These are phyloP conservation scores for Trichogramma evanescens DNA, from an alignment of 2,888 invertebrate species.

Conservation along the genomic window DNA sequence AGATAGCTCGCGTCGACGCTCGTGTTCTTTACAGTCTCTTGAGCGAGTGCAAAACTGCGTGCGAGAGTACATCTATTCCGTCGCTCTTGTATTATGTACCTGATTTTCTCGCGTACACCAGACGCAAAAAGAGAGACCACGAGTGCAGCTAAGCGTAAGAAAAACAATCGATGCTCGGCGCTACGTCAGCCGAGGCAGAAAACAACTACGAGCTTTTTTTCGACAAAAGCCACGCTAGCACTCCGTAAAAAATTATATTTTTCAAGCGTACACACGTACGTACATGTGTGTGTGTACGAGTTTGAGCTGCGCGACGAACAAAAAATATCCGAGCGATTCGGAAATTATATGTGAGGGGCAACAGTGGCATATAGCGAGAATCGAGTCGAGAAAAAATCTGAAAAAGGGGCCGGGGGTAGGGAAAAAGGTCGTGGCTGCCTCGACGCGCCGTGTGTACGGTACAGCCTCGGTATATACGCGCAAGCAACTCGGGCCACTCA, in stretches of 20 bases:
- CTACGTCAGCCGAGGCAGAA: too few relatives aligned
- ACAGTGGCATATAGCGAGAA: constrained; percentile 6
- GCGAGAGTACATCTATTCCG: too few relatives aligned
- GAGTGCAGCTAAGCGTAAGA: too few relatives aligned
- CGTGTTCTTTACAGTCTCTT: not conserved
- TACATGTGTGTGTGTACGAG: too few relatives aligned
- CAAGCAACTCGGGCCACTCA: constrained; percentile 32
- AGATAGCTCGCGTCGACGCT: constrained; percentile 11
- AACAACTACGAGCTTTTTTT: too few relatives aligned
- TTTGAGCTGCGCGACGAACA: too few relatives aligned
- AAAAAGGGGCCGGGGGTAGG: constrained; percentile 4
- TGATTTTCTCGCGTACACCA: not conserved
- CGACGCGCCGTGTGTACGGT: constrained; percentile 27
- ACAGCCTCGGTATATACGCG: not conserved
- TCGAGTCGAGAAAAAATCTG: constrained; percentile 4
- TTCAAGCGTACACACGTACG: too few relatives aligned
- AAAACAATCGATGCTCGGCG: too few relatives aligned
- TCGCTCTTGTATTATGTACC: not conserved
- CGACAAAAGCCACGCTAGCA: too few relatives aligned
- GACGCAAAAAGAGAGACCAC: not conserved
- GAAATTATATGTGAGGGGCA: not conserved
- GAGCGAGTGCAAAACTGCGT: too few relatives aligned
- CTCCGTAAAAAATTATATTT: too few relatives aligned
- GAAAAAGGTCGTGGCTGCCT: constrained; percentile 9
- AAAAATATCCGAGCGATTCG: too few relatives aligned